Base-by-base conservation (phyloP, 2,797 vertebrate genomes). In the Crenuchus spilurus region DNA sequence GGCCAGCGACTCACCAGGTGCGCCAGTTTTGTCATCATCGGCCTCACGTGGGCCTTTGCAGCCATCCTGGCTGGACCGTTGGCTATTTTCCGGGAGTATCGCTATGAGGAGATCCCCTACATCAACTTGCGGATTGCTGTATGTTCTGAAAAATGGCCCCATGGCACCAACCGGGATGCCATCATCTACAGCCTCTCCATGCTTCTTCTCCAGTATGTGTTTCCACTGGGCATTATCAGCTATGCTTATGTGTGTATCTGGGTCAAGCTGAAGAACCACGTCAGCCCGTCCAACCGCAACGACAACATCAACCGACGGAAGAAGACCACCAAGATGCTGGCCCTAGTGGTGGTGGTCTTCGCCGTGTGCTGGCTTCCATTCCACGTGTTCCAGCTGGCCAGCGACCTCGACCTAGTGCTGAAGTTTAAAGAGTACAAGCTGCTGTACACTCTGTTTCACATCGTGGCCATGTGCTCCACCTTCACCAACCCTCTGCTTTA, bases 241-340 rank as follows among this genome's bases (percentile, higher is more conserved):
- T 97, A 96, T 0, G 94, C 95, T 58, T 97, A 97, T 68, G 90
- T 94, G 57, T 94, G 95, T 87, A 97, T 97, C 82, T 97, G 95
- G 95, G 88, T 96, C 82, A 97, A 97, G 83, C 90, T 97, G 68
- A 97, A 92, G 90, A 96, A 93, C 74, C 96, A 97, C 0, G 70
- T 96, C 80, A 97, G 95, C 77, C 96, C 95, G 0, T 92, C 90
- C 57, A 92, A 84, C 66, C 93, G 94, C 30, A 94, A 88, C 2
- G 94, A 96, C 75, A 92, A 90, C 81, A 88, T 96, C 44, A 89
- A 81, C 37, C 89, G 95, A 4, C 93, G 96, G 55, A 94, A 85
- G 78, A 97, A 96, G 82, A 97, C 95, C 70, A 97, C 96, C 62
- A 96, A 97, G 89, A 97, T 97, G 96, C 77, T 97, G 49, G 94